Percentiles rank a stretch among this genome's conserved stretches.
Evolutionary conservation across 2,888 invertebrate species (phyloP).

Genomic region (Ametastegia equiseti): DNA sequence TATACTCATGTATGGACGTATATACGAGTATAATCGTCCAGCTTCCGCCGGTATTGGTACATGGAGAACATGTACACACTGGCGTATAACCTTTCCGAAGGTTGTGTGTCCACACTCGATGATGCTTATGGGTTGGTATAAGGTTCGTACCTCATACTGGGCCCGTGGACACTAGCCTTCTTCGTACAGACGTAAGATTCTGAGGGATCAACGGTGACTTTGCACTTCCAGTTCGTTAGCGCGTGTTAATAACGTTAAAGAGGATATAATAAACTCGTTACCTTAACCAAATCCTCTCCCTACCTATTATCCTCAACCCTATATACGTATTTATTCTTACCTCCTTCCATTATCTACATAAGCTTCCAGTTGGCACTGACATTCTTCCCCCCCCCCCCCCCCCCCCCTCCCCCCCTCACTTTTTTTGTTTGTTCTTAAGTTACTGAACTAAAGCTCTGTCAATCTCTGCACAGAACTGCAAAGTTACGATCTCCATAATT

Average conservation of each 20-base stretch:
- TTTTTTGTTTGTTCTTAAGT: neutral
- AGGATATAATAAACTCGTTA: constrained; percentile 69
- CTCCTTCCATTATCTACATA: neutral
- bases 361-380: constrained; percentile 17
- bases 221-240: constrained; percentile 68
- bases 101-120: no score
- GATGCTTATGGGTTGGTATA: neutral
- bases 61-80: no score
- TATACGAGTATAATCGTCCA: neutral
- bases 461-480: no score
- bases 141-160: neutral
- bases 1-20: neutral
- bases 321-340: neutral
- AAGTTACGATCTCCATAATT: no score
- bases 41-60: neutral
- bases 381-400: neutral
- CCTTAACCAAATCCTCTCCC: constrained; percentile 30
- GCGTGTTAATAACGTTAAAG: constrained; percentile 71
- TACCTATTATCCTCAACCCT: neutral
- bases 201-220: constrained; percentile 63
- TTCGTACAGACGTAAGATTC: constrained; percentile 33
- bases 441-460: neutral
- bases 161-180: constrained; percentile 60
- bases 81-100: no score
- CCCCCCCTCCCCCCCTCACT: neutral